Evolutionary conservation across 2,888 invertebrate genomes (phyloP), one percentile per base, ranked within the genome.

Genomic region (Nomada ferruginata): DNA sequence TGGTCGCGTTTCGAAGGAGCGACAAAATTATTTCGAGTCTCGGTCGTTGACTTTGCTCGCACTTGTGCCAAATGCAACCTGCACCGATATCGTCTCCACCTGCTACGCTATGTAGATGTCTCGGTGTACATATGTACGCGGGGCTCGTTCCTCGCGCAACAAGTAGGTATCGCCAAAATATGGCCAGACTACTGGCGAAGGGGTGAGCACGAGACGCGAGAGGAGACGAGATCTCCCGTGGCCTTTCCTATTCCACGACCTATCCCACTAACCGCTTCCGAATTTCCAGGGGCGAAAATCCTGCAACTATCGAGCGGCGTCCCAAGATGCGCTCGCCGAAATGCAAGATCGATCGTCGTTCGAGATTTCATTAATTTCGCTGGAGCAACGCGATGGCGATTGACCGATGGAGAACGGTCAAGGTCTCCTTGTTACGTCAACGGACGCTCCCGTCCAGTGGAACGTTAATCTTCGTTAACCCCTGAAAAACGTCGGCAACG

Each of bases 141-240:
- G 79, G 65, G 76, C 79, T 81, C 83, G 85, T 77, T 75, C 70
- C 82, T 82, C 85, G 89, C 79, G 91, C 90, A 91, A 90, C 90
- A 90, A 91, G 91, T 91, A 89, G 91, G 79, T 89, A 89, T 87
- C 88, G 85, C 90, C 89, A 84, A 91, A 92, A 92, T 92, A 91
- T 92, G 89, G 88, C 85, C 89, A 86, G 85, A 79, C 79, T 69
- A 85, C 77, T 78, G 85, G 64, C 47, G 76, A 52, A 69, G 36
- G 36, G 36, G 36, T 1, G 76, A 79, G 60, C 74, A 42, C 52
- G 47, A 52, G 76, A 69, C 64, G n/a, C 36, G 47, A 36, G 66
- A 63, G 61, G 20, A 47, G 50, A 55, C 29, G 20, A 26, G 57
- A n/a, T 29, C 70, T 55, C 52, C 63, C 61, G 26, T 36, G 15